Percentiles rank a stretch among this genome's conserved stretches.
Evolutionary conservation across 2,797 vertebrate species (phyloP).

Genomic region (Enteromius thamalakanensis): DNA sequence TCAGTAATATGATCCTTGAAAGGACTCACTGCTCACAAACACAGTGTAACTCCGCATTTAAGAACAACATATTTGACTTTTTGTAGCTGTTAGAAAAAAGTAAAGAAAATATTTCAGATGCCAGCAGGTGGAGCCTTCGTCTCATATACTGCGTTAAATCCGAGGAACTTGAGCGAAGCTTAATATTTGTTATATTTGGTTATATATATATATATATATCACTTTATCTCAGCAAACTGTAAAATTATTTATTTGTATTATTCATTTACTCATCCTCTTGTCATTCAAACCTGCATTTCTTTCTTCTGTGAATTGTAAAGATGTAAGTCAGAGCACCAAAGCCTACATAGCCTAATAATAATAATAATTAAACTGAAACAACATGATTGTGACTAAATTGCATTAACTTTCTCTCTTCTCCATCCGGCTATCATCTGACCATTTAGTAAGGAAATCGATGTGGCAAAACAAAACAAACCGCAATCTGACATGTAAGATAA

Average conservation of each 20-base stretch:
- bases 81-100: neutral
- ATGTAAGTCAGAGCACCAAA: neutral
- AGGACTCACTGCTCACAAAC: neutral
- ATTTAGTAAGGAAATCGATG: neutral
- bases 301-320: neutral
- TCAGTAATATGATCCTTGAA: too few species aligned
- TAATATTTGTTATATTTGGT: neutral
- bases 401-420: neutral
- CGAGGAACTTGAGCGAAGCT: too few species aligned
- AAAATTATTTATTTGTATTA: neutral
- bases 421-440: neutral
- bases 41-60: neutral
- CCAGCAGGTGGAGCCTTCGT: conserved; percentile 43
- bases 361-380: neutral
- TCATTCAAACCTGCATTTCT: neutral
- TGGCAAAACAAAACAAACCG: conserved; percentile 7
- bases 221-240: neutral
- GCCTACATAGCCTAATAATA: neutral
- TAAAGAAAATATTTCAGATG: neutral
- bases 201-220: too few species aligned
- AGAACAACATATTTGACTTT: neutral
- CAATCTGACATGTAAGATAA: conserved; percentile 27
- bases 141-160: neutral
- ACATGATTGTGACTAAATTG: neutral
- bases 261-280: neutral